A percentile compares a stretch with the other conserved stretches of the same genome.
These are phyloP conservation scores for Pogonomyrmex californicus DNA, from an alignment of 1,140 invertebrate genomes.

Conservation along the genomic window DNA sequence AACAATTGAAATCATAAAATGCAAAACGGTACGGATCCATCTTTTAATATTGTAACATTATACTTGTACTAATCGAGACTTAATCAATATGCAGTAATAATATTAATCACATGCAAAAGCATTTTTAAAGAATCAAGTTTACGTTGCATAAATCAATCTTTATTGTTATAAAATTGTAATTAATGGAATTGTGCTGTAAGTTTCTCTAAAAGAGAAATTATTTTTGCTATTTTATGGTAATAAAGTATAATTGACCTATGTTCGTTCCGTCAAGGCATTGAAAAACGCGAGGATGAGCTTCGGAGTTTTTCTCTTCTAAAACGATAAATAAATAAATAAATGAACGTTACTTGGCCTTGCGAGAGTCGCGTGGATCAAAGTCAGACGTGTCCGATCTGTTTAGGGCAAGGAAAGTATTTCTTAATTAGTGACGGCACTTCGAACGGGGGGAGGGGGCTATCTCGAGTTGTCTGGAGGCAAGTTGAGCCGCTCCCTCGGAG, in stretches of 20 bases:
- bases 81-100: background rate
- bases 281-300: background rate
- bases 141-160: background rate
- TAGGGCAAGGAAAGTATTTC: conserved; percentile 70
- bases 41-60: background rate
- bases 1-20: background rate
- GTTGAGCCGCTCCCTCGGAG: conserved; percentile 69
- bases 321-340: conserved; percentile 25
- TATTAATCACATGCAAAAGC: background rate
- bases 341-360: background rate
- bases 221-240: background rate
- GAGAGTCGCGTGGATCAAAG: background rate
- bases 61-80: background rate
- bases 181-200: background rate
- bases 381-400: conserved; percentile 55
- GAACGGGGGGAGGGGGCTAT: conserved; percentile 40
- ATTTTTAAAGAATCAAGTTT: background rate
- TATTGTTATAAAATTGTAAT: background rate
- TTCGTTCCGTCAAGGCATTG: background rate
- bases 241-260: background rate
- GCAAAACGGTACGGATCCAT: background rate
- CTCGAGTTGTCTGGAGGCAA: conserved; percentile 53
- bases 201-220: background rate
- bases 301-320: conserved; percentile 2
- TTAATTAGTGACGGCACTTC: conserved; percentile 73